A percentile compares a stretch with the other conserved stretches of the same genome.
These are phyloP conservation scores for Passerina amoena DNA, from an alignment of 2,113 vertebrate genomes.

Conservation along the genomic window DNA sequence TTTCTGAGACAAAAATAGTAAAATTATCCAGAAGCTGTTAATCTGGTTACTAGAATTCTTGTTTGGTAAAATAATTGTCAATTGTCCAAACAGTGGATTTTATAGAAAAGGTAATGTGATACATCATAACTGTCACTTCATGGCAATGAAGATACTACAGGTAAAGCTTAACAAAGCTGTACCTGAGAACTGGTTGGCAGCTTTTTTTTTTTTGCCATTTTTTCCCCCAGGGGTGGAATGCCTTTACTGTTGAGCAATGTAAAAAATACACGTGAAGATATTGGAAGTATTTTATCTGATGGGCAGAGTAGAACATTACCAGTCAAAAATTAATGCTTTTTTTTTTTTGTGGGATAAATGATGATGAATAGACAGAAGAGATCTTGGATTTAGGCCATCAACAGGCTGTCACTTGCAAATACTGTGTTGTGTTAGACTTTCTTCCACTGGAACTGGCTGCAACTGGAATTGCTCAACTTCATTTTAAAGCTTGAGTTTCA, in stretches of 20 bases:
- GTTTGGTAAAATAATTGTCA: background rate
- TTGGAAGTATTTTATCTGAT: background rate
- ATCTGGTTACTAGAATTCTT: background rate
- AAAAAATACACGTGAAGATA: background rate
- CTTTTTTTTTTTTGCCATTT: background rate
- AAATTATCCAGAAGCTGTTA: background rate
- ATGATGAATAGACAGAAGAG: background rate
- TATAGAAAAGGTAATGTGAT: background rate
- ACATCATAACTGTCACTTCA: background rate
- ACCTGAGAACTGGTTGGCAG: background rate
- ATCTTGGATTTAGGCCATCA: background rate
- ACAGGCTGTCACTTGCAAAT: background rate
- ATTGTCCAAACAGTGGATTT: background rate
- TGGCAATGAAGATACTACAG: background rate
- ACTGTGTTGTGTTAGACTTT: background rate
- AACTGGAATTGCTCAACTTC: background rate
- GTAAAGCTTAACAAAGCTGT: background rate
- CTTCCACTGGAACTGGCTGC: background rate
- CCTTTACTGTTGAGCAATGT: background rate
- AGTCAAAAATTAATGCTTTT: background rate
- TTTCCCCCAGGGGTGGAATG: accelerated
- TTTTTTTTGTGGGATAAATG: background rate
- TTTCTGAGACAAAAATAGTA: background rate
- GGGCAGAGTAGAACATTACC: background rate
- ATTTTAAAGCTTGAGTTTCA: background rate